phyloP scores from a whole-genome alignment of 2,797 vertebrate species.

The Coregonus sp. region DNA sequence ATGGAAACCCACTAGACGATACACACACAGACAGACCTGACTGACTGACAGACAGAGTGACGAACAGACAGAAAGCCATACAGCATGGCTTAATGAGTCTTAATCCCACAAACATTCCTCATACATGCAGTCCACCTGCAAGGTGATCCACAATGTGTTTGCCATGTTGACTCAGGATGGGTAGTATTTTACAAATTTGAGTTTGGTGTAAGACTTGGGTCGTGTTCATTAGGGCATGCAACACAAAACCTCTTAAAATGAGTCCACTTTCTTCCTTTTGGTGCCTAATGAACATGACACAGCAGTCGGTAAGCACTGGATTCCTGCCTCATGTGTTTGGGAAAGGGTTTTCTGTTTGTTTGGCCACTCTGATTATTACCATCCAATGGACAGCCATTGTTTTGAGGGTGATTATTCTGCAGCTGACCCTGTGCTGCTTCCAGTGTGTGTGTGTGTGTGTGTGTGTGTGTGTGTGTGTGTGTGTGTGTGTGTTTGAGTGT shows the following conservation, averaged over 20 bases:
- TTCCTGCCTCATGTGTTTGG: no score
- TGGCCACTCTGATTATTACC: no score
- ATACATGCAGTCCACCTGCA: not conserved
- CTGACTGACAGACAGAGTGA: not conserved
- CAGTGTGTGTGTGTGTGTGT: not conserved
- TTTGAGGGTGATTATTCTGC: not conserved
- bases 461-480: not conserved
- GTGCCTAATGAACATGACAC: no score
- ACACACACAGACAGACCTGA: not conserved
- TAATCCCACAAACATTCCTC: not conserved
- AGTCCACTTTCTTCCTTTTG: no score
- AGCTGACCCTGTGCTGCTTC: not conserved
- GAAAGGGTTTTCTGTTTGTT: no score
- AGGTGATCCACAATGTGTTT: not conserved
- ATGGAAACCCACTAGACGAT: not conserved
- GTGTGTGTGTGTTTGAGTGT: no score
- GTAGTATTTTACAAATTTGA: not conserved
- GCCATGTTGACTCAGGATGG: not conserved
- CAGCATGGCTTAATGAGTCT: not conserved
- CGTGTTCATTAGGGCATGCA: not conserved
- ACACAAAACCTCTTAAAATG: no score
- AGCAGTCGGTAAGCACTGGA: no score
- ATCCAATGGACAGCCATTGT: no score
- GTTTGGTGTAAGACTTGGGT: not conserved
- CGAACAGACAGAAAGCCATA: not conserved